Base-by-base conservation (phyloP, 2,888 invertebrate species). In the Cactoblastis cactorum region DNA sequence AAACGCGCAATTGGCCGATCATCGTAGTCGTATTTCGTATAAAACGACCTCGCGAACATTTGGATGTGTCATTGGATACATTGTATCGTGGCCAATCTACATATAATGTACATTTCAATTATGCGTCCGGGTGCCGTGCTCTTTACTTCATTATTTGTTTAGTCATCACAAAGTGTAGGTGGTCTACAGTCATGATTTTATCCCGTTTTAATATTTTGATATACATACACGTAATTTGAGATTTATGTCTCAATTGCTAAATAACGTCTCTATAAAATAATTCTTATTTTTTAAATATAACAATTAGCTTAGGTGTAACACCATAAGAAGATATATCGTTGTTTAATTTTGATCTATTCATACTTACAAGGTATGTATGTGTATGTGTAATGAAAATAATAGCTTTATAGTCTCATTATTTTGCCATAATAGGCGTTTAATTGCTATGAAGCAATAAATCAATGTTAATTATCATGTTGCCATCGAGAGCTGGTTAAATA, bases 111-210 rank as follows among this genome's bases (percentile, higher is more conserved):
- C 35, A 15, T 41, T n/a, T n/a, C 19, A 47, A 54, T 54, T 62
- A 68, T 74, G 73, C 72, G 74, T 77, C 74, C 77, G 73, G 74
- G 74, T 77, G 71, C 58, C 60, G 69, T 60, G 72, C 69, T 64
- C 68, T 66, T 71, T 69, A 68, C 61, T 56, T 56, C 56, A 61
- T 55, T 67, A 66, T 66, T 67, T 68, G 67, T 74, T 70, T 74
- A 71, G 73, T 74, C 71, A 78, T 70, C 71, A 17, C 1, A 15
- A 17, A 15, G 3, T 17, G 64, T 55, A 59, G 58, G n/a, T n/a
- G 63, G 49, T 37, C 35, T 3, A 37, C 41, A 15, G 17, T 5
- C 1, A 37, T 5, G 18, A 19, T 34, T 35, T 22, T 22, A 22
- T 22, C 22, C 6, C 22, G 6, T 22, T 22, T 4, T 4, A 22